Evolutionary conservation across 2,797 vertebrate species (phyloP).

Genomic region (Tangara arthus): DNA sequence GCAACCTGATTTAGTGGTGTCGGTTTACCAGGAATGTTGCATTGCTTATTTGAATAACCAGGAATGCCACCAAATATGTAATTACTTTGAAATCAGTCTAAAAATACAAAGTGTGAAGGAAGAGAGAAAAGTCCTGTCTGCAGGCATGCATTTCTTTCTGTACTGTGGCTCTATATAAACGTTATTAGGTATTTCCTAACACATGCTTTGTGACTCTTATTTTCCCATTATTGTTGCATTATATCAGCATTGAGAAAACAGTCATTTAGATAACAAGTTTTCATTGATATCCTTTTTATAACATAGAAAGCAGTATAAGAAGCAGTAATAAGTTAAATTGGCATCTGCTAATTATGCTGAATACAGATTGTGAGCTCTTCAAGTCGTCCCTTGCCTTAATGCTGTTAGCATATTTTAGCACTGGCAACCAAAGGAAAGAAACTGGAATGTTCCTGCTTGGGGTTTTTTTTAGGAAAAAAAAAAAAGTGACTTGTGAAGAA

Average conservation of each 20-base stretch:
- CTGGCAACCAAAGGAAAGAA: constrained; percentile 61
- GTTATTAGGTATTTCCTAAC: constrained; percentile 24
- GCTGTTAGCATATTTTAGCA: constrained; percentile 70
- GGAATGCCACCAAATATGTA: background rate
- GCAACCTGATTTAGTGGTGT: background rate
- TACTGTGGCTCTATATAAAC: constrained; percentile 18
- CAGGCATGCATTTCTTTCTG: constrained; percentile 29
- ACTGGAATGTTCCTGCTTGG: constrained; percentile 47
- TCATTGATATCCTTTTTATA: constrained; percentile 38
- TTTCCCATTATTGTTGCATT: constrained; percentile 49
- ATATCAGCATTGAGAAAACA: constrained; percentile 32
- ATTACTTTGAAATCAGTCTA: background rate
- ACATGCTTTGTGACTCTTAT: constrained; percentile 9
- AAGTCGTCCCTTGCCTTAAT: constrained; percentile 66
- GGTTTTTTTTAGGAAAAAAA: background rate
- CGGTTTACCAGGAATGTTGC: background rate
- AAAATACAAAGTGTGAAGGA: constrained; percentile 26
- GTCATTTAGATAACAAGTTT: constrained; percentile 59
- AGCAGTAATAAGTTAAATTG: constrained; percentile 70
- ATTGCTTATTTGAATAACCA: constrained; percentile 5
- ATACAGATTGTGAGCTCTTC: constrained; percentile 68
- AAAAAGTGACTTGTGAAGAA: background rate
- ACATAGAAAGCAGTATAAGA: constrained; percentile 42
- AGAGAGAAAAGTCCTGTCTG: constrained; percentile 2
- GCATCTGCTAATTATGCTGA: constrained; percentile 72